These are phyloP conservation scores for Sarcophaga variegata DNA, from an alignment of 2,888 invertebrate species.

Conservation along the genomic window DNA sequence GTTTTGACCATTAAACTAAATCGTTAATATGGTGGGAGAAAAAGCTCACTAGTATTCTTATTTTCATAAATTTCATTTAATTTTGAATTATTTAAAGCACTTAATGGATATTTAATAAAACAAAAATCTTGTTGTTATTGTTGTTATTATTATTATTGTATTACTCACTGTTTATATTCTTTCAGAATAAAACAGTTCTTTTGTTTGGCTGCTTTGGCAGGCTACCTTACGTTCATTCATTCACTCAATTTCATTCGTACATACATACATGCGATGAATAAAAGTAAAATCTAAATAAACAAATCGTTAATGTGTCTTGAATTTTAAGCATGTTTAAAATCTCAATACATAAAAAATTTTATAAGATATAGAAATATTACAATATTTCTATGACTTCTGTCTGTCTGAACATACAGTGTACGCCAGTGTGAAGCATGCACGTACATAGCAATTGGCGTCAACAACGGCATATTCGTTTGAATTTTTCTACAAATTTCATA, in stretches of 20 bases:
- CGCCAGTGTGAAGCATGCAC: background rate
- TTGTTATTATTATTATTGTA: background rate
- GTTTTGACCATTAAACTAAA: constrained; percentile 6
- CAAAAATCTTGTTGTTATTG: background rate
- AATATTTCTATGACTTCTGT: constrained; percentile 50
- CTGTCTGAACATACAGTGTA: constrained; percentile 41
- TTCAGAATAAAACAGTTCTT: constrained; percentile 29
- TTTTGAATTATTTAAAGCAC: too few relatives aligned
- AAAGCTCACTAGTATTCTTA: too few relatives aligned
- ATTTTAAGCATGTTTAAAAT: constrained; percentile 57
- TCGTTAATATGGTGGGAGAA: too few relatives aligned
- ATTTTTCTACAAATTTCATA: background rate
- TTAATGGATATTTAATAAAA: constrained; percentile 23
- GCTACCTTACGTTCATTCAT: background rate
- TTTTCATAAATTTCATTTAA: too few relatives aligned
- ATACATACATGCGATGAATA: constrained; percentile 16
- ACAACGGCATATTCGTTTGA: background rate
- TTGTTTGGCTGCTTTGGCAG: constrained; percentile 23
- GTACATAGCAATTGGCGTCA: constrained; percentile 26
- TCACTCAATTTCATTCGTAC: constrained; percentile 2
- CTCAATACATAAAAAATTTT: background rate
- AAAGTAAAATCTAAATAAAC: constrained; percentile 63
- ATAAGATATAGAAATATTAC: background rate
- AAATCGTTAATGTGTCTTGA: constrained; percentile 64
- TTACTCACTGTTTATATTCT: constrained; percentile 46